Evolutionary conservation across 2,113 vertebrate genomes (phyloP).

Genomic region (Vidua macroura): DNA sequence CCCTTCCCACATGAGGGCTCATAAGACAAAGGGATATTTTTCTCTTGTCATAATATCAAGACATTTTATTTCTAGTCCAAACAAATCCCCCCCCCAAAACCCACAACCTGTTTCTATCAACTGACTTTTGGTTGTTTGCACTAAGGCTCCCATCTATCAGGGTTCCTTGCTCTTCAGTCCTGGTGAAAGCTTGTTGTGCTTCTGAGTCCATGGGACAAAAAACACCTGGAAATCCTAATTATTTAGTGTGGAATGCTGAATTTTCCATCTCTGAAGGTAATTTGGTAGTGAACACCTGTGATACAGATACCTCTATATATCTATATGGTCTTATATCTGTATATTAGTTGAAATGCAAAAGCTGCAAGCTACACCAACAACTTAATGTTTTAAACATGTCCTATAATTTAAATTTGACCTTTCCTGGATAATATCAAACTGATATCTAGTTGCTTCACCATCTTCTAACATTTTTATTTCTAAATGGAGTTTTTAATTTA

Average conservation of each 20-base stretch:
- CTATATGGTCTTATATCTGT: not conserved
- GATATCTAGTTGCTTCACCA: not conserved
- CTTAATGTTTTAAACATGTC: not conserved
- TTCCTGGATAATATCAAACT: not conserved
- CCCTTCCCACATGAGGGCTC: not conserved
- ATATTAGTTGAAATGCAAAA: not conserved
- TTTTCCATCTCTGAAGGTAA: not conserved
- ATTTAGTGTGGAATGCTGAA: not conserved
- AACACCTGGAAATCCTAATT: not conserved
- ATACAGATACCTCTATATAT: not conserved
- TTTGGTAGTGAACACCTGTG: not conserved
- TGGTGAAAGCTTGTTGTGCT: not conserved
- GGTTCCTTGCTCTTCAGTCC: not conserved
- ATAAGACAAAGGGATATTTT: not conserved
- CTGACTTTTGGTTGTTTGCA: not conserved
- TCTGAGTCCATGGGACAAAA: not conserved
- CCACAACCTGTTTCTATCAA: not conserved
- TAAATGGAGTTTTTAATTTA: not conserved
- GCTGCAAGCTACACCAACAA: not conserved
- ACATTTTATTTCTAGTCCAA: not conserved
- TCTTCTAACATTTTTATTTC: not conserved
- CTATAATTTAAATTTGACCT: slow-evolving; percentile 9
- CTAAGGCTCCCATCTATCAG: not conserved
- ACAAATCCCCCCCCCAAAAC: not conserved
- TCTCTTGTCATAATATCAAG: not conserved